A percentile compares a stretch with the other conserved stretches of the same genome.
These are phyloP conservation scores for Psilopogon haemacephalus DNA, from an alignment of 2,113 vertebrate species.

Conservation along the genomic window DNA sequence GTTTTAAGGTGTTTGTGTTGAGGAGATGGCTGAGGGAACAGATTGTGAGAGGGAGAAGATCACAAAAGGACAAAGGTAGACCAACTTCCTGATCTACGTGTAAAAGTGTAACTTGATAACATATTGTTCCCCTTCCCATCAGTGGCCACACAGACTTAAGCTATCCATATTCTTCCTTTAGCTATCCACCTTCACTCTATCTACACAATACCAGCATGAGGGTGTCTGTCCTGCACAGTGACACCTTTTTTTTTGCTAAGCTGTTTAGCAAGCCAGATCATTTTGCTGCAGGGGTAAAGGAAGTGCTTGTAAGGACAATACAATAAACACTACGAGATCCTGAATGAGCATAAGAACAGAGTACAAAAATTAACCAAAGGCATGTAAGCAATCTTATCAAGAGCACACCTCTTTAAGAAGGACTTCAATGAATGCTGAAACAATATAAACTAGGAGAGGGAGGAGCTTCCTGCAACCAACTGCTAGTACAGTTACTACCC, in stretches of 20 bases:
- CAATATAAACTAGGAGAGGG: neutral
- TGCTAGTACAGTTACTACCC: neutral
- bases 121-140: too few species aligned
- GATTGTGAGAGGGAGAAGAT: neutral
- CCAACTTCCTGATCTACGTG: neutral
- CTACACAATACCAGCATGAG: neutral
- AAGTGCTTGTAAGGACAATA: neutral
- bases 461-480: neutral
- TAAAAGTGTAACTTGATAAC: neutral
- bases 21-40: neutral
- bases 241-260: neutral
- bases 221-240: neutral
- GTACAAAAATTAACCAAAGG: neutral
- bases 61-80: neutral
- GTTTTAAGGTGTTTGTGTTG: neutral
- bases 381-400: neutral
- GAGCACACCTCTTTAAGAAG: neutral
- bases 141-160: neutral
- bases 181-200: neutral
- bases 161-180: neutral
- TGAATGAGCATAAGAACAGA: neutral
- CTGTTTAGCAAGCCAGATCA: neutral
- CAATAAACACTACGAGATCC: neutral
- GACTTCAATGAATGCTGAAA: neutral
- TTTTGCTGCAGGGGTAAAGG: neutral